These are phyloP conservation scores for Hyles euphorbiae DNA, from an alignment of 1,140 invertebrate genomes.

Conservation along the genomic window DNA sequence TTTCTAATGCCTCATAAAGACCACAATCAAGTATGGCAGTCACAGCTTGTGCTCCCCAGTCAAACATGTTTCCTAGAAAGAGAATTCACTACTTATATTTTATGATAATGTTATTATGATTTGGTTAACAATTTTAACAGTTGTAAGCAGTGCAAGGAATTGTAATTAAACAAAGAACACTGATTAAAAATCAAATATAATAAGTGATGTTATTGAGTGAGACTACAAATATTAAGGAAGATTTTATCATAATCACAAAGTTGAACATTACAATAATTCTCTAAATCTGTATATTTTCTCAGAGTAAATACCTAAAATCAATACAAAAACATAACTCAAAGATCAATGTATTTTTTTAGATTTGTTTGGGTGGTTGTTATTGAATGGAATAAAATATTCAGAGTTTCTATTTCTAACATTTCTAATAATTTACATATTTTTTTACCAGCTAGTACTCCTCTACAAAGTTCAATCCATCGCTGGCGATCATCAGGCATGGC, in stretches of 20 bases:
- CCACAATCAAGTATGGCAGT: constrained; percentile 91
- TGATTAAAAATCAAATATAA: no score
- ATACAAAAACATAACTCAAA: constrained; percentile 7
- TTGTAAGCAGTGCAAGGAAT: background rate
- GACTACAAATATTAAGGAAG: no score
- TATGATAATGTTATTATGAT: background rate
- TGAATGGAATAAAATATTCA: no score
- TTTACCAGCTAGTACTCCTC: constrained; percentile 78
- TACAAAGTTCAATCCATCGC: constrained; percentile 78
- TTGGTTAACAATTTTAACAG: background rate
- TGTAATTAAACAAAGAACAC: no score
- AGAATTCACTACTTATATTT: background rate
- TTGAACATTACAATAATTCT: no score
- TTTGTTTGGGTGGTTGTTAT: no score
- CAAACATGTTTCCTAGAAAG: constrained; percentile 92
- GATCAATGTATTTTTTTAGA: background rate
- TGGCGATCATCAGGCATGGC: constrained; percentile 67
- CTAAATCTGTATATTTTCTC: no score
- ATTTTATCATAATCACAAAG: no score
- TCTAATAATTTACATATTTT: background rate
- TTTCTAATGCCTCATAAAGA: constrained; percentile 86
- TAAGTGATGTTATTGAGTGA: no score
- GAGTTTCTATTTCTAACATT: no score
- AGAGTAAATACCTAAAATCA: no score
- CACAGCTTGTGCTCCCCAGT: constrained; percentile 96